phyloP scores from a whole-genome alignment of 2,888 invertebrate genomes.

The Tiphia femorata region DNA sequence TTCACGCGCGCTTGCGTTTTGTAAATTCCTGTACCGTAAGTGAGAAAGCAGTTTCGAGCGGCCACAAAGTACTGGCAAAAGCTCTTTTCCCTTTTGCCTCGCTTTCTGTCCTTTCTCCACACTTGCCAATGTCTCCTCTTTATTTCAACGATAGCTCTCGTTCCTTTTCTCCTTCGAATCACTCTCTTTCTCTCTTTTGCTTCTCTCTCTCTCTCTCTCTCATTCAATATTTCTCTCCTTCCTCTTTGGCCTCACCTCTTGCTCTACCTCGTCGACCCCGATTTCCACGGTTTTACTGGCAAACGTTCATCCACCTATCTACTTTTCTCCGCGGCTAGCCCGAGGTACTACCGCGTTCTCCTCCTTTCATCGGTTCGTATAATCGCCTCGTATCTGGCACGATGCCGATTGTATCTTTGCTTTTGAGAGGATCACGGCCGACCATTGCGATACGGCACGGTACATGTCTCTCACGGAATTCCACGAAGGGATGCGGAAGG shows the following conservation, averaged over 20 bases:
- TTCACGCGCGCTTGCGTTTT: too few relatives aligned
- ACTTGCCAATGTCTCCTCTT: too few relatives aligned
- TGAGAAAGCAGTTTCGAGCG: too few relatives aligned
- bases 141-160: neutral
- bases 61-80: too few relatives aligned
- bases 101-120: too few relatives aligned
- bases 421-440: slow-evolving; percentile 3
- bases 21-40: too few relatives aligned
- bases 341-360: neutral
- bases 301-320: slow-evolving; percentile 7
- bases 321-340: neutral
- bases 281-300: neutral
- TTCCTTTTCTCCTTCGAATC: neutral
- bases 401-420: slow-evolving; percentile 16
- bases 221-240: neutral
- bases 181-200: neutral
- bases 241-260: neutral
- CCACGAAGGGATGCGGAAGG: too few relatives aligned
- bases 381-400: slow-evolving; percentile 3
- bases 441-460: slow-evolving; percentile 2
- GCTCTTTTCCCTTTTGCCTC: too few relatives aligned
- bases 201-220: neutral
- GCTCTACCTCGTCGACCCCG: slow-evolving; percentile 1
- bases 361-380: neutral
- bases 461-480: too few relatives aligned